Evolutionary conservation across 2,888 invertebrate genomes (phyloP).

Genomic region (Platycnemis pennipes): DNA sequence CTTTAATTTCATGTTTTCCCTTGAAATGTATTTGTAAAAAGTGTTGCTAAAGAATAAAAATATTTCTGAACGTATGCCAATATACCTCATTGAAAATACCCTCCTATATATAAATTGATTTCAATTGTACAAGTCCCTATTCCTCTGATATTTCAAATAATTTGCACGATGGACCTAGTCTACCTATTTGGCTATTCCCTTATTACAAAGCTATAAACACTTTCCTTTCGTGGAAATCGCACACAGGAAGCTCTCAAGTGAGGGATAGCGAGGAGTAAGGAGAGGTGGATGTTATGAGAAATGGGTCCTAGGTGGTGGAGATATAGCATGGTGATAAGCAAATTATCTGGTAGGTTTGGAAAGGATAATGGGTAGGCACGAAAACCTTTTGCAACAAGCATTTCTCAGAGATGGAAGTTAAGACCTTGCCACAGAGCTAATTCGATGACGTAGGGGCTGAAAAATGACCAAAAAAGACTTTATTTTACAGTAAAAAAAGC

Average conservation of each 20-base stretch:
- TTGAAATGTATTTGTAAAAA: no score
- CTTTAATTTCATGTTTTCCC: no score
- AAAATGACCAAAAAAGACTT: neutral
- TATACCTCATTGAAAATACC: no score
- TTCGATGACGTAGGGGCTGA: neutral
- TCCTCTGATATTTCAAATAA: no score
- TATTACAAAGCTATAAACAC: no score
- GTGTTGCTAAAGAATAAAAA: no score
- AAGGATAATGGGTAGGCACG: neutral
- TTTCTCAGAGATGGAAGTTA: neutral
- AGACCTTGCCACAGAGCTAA: neutral
- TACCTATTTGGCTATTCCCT: neutral
- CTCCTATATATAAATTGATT: no score
- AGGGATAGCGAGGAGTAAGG: neutral
- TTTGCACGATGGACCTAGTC: no score
- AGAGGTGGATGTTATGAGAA: neutral
- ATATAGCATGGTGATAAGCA: neutral
- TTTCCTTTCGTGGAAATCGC: neutral
- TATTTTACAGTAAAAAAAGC: neutral
- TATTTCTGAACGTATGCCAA: no score
- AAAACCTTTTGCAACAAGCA: neutral
- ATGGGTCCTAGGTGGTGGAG: neutral
- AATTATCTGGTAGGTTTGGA: neutral
- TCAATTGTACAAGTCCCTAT: no score
- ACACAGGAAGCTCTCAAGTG: neutral